Percentiles rank a stretch among this genome's conserved stretches.
Evolutionary conservation across 2,797 vertebrate species (phyloP).

Genomic region (Anabacerthia variegaticeps): DNA sequence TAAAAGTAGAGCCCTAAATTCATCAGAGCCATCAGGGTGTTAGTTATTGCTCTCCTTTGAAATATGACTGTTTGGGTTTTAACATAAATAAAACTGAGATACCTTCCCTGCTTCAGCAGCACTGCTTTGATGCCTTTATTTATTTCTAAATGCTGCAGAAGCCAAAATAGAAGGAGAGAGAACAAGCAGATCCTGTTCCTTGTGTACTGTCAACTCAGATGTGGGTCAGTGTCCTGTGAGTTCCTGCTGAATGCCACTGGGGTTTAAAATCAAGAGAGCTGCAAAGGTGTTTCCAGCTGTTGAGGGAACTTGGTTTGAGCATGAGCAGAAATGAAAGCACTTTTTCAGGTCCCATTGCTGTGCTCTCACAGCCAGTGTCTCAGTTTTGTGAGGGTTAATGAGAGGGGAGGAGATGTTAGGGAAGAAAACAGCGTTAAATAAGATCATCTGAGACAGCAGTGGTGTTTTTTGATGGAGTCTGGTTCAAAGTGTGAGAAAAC

Average conservation of each 20-base stretch:
- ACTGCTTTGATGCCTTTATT: background rate
- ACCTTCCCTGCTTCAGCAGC: background rate
- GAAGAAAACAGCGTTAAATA: background rate
- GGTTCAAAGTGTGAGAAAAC: background rate
- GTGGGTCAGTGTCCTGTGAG: background rate
- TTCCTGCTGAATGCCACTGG: background rate
- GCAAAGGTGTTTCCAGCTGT: background rate
- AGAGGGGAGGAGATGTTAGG: background rate
- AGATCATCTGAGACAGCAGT: background rate
- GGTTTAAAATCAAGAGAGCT: background rate
- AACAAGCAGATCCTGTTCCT: conserved; percentile 1
- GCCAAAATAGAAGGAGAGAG: background rate
- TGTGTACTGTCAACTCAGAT: background rate
- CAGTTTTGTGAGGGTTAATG: background rate
- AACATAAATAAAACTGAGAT: background rate
- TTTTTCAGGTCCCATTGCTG: background rate
- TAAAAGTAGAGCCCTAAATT: background rate
- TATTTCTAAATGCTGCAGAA: conserved; percentile 27
- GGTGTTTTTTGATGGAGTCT: background rate
- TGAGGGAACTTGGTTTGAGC: background rate
- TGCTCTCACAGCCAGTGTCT: background rate
- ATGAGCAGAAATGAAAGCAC: background rate
- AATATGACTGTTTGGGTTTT: background rate
- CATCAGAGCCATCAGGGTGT: background rate
- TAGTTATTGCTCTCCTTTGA: background rate